These are phyloP conservation scores for Pongo pygmaeus DNA, from an alignment of 2,113 vertebrate genomes.

Conservation along the genomic window DNA sequence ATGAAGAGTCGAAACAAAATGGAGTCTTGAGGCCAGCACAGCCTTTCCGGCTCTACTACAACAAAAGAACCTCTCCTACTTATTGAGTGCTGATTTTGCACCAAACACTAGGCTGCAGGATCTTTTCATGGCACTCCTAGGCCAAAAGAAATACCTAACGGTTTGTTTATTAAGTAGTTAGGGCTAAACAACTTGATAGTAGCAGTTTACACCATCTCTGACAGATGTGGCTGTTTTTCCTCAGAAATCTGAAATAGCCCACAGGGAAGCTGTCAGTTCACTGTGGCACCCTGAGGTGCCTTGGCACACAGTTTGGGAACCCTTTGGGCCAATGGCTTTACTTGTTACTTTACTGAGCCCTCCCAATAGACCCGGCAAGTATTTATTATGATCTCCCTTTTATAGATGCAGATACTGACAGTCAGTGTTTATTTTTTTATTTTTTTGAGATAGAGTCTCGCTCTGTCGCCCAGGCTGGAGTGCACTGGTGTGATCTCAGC, in stretches of 20 bases:
- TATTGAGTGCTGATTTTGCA: fast-evolving
- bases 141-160: neutral
- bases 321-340: neutral
- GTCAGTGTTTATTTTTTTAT: too few species aligned
- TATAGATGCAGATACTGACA: neutral
- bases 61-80: neutral
- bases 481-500: too few species aligned
- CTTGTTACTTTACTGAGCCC: neutral
- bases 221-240: neutral
- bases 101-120: neutral
- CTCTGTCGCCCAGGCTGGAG: too few species aligned
- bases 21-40: fast-evolving
- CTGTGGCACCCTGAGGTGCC: neutral
- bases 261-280: neutral
- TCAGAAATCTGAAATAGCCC: neutral
- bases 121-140: neutral
- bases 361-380: neutral
- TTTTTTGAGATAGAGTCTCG: too few species aligned
- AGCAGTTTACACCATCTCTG: too few species aligned
- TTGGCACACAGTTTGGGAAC: neutral
- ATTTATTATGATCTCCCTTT: fast-evolving
- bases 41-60: neutral
- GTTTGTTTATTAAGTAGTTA: neutral
- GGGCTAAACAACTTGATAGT: neutral
- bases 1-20: fast-evolving